Base-by-base conservation (phyloP, 1,140 invertebrate species). In the Zaprionus taronus region DNA sequence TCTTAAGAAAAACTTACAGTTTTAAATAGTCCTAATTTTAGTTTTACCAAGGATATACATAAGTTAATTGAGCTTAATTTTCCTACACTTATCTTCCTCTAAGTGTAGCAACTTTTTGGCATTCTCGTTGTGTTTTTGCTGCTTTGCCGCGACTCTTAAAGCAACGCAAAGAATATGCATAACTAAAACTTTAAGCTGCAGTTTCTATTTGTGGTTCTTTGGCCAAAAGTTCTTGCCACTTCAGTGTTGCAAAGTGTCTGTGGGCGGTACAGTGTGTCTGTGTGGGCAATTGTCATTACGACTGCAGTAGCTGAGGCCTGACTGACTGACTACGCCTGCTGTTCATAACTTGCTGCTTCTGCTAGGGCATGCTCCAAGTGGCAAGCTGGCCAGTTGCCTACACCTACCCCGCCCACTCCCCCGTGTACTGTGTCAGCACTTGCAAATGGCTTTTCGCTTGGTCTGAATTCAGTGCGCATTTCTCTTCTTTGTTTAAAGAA, bases 101-200 rank as follows among this genome's bases (percentile, higher is more conserved):
- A 36, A 56, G 51, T 47, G 49, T 14, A 26, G 47, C 17, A 2
- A 38, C 34, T 28, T 36, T 65, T 72, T 36, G 66, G 31, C 26
- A 17, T 17, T 20, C n/a, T 47, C 6, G 41, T 7, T 17, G n/a
- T 47, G n/a, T 47, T 17, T 47, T 20, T 41, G 7, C 57, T 55
- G 0, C 28, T 9, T 3, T 53, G 31, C 5, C 22, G n/a, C 47
- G 22, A 15, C 20, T 15, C 4, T 14, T 28, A 56, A 55, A 44
- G 61, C 44, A 56, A 51, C 26, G 28, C 44, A 63, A 64, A 53
- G 64, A 69, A 66, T 71, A 53, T 75, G 76, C 72, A 70, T 70
- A 57, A 36, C 58, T 38, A 20, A 20, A 26, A 79, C 71, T 57
- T 70, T 71, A 63, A 79, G 67, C 34, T 80, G 64, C 69, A 69